Conservation (phyloP, 2,888 invertebrate species). For the Rhogogaster chlorosoma region DNA sequence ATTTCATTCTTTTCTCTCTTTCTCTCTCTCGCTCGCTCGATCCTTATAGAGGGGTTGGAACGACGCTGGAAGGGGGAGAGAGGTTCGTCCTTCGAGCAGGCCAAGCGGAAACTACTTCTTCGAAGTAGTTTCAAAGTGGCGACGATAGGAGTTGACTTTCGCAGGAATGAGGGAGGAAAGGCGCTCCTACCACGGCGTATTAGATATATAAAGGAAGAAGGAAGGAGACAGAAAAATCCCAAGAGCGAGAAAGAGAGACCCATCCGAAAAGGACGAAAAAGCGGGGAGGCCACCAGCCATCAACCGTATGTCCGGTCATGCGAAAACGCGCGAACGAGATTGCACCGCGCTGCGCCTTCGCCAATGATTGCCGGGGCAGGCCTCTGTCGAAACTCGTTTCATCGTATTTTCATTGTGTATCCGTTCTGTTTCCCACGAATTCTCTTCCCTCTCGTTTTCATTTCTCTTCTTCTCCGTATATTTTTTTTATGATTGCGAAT, state of each 20-base stretch:
- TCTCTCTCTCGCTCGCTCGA: too few relatives aligned
- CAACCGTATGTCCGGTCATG: conserved; percentile 64
- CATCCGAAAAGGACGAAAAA: conserved; percentile 7
- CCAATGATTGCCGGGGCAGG: conserved; percentile 61
- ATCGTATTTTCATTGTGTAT: conserved; percentile 67
- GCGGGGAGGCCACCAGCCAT: conserved; percentile 18
- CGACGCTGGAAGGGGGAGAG: background rate
- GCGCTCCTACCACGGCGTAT: conserved; percentile 9
- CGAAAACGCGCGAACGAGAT: conserved; percentile 72
- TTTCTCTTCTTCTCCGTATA: conserved; percentile 22
- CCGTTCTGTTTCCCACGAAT: conserved; percentile 10
- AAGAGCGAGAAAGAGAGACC: conserved; percentile 27
- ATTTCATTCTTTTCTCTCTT: conserved; percentile 22
- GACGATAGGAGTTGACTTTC: conserved; percentile 49
- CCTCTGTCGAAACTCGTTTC: conserved; percentile 57
- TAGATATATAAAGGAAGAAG: conserved; percentile 37
- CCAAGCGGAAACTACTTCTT: conserved; percentile 45
- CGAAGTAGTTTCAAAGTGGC: conserved; percentile 50
- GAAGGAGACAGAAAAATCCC: conserved; percentile 21
- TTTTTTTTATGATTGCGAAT: background rate
- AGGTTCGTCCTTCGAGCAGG: conserved; percentile 22
- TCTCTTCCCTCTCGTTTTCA: conserved; percentile 45
- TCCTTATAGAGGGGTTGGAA: conserved; percentile 9
- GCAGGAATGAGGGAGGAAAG: background rate
- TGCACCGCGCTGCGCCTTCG: conserved; percentile 60